These are phyloP conservation scores for Epinotia brunnichana DNA, from an alignment of 2,888 invertebrate species.

Conservation along the genomic window DNA sequence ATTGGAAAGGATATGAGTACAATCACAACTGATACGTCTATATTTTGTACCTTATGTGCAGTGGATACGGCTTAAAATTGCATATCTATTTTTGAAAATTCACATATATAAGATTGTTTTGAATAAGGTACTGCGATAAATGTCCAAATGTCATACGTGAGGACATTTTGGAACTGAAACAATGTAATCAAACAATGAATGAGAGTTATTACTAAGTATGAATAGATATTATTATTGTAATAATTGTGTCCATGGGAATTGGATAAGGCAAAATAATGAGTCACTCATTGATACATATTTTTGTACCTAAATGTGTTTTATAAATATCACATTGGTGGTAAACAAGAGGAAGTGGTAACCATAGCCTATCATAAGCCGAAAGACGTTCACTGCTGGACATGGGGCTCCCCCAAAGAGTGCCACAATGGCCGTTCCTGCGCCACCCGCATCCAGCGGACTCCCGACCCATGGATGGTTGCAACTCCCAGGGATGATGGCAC, in stretches of 20 bases:
- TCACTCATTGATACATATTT: background rate
- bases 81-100: too few species aligned
- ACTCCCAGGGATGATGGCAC: too few species aligned
- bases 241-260: slow-evolving; percentile 8
- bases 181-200: background rate
- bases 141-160: slow-evolving; percentile 1
- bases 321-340: too few species aligned
- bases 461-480: too few species aligned
- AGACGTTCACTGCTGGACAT: too few species aligned
- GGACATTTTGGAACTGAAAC: background rate
- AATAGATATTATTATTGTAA: slow-evolving; percentile 3
- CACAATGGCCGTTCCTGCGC: too few species aligned
- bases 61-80: background rate
- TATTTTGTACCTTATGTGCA: background rate
- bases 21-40: background rate
- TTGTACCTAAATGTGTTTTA: too few species aligned
- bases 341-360: too few species aligned
- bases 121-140: background rate
- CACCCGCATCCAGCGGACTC: too few species aligned
- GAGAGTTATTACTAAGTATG: slow-evolving; percentile 3
- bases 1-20: background rate
- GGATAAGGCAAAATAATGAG: background rate
- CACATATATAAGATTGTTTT: too few species aligned
- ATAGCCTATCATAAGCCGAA: too few species aligned
- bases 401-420: too few species aligned